Percentiles rank a stretch among this genome's conserved stretches.
These are phyloP conservation scores for Anhinga anhinga DNA, from an alignment of 2,113 vertebrate genomes.

Conservation along the genomic window DNA sequence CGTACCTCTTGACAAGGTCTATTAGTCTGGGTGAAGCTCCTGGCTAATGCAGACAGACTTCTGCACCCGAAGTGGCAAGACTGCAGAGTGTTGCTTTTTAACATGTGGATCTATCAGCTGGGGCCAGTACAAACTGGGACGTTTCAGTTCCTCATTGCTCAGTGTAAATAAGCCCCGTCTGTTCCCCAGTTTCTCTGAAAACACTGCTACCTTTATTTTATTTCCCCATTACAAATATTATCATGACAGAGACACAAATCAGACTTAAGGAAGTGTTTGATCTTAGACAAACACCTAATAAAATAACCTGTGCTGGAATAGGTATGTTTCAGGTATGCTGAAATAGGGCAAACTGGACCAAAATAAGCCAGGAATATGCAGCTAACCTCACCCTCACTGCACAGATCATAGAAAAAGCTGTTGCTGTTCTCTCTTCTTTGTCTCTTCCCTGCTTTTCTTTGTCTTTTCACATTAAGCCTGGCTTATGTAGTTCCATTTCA, in stretches of 20 bases:
- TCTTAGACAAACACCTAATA: background rate
- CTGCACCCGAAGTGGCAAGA: background rate
- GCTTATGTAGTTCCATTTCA: background rate
- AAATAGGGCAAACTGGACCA: background rate
- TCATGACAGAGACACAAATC: background rate
- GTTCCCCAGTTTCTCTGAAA: background rate
- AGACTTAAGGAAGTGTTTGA: background rate
- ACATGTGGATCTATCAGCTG: background rate
- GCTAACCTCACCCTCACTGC: background rate
- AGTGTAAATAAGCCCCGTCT: background rate
- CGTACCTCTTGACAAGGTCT: background rate
- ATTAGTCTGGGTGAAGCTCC: background rate
- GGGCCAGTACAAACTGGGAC: background rate
- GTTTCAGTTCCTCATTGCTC: background rate
- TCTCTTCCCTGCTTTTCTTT: background rate
- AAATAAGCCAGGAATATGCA: background rate
- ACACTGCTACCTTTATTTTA: background rate
- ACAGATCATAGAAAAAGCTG: background rate
- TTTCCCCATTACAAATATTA: background rate
- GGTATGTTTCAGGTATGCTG: background rate
- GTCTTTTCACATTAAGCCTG: background rate
- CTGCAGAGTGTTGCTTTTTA: background rate
- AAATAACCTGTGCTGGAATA: background rate
- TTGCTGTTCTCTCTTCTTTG: background rate
- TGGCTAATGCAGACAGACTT: background rate